These are phyloP conservation scores for Rissa tridactyla DNA, from an alignment of 2,113 vertebrate genomes.

Conservation along the genomic window DNA sequence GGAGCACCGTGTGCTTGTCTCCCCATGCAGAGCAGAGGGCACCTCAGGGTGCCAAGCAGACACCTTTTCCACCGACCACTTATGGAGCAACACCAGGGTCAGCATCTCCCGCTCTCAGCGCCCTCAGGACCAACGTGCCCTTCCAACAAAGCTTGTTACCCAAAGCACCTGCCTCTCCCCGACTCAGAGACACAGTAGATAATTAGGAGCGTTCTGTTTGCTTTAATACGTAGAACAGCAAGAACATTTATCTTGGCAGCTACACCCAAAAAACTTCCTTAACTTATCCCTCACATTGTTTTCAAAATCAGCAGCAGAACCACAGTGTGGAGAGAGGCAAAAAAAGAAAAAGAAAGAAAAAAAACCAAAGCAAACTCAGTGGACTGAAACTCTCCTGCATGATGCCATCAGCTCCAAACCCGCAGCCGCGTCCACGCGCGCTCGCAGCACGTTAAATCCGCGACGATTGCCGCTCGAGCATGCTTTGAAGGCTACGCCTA, in stretches of 20 bases:
- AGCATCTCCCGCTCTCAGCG: background rate
- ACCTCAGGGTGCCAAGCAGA: background rate
- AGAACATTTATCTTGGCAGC: background rate
- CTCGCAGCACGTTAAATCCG: background rate
- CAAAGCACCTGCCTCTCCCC: background rate
- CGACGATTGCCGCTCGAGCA: background rate
- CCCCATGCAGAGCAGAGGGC: rapidly evolving
- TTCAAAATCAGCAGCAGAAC: slow-evolving; percentile 3
- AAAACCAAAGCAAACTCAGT: background rate
- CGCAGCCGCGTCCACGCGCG: rapidly evolving
- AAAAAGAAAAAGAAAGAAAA: background rate
- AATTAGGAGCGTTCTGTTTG: rapidly evolving
- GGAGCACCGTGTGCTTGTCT: rapidly evolving
- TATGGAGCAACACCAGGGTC: rapidly evolving
- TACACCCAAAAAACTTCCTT: background rate
- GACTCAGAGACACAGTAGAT: background rate
- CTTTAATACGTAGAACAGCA: background rate
- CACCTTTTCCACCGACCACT: background rate
- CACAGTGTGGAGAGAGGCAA: background rate
- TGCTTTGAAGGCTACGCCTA: slow-evolving; percentile 43
- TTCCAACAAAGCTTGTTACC: background rate
- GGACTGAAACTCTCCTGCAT: background rate
- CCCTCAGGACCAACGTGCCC: background rate
- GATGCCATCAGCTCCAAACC: background rate
- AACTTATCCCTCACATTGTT: background rate